Base-by-base conservation (phyloP, 2,888 invertebrate genomes). In the Tromatobia lineatoria region DNA sequence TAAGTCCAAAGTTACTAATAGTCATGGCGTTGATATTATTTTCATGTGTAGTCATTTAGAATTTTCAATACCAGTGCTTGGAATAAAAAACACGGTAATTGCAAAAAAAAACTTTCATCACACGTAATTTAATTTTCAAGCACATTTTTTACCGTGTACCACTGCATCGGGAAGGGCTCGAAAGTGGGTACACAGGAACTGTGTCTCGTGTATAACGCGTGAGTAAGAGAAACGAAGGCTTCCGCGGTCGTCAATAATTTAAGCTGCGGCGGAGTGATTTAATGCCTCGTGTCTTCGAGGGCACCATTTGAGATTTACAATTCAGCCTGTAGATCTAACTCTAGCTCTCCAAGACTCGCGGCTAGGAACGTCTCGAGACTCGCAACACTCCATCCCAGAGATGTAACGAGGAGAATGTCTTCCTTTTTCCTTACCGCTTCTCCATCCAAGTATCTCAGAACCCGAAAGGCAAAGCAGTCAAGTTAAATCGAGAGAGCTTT, bases 241-340 rank as follows among this genome's bases (percentile, higher is more conserved):
- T 34, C 50, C 34, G 64, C 54, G 52, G 50, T 74, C 57, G 69
- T 85, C 76, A 83, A 85, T 85, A 83, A 85, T 85, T 85, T 78
- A 85, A 54, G 25, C 61, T 47, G 54, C 69, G 20, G 78, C 73
- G 54, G 76, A 82, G 82, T 85, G 82, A 82, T 82, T 82, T 82
- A 85, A 66, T 74, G 74, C 59, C 50, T 69, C 61, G 85, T 77
- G 74, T 80, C 77, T 82, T 69, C 70, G 74, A 57, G 47, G 74
- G 59, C 38, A 42, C 70, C 54, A 25, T 71, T 79, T 25, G 61
- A 54, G 71, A 79, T 79, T 79, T 71, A 71, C 78, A 71, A 79
- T 79, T 79, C 78, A 70, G 52, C 38, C 71, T 18, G 69, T 78
- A 71, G 64, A 79, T 79, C 78, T 42, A 70, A 52, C 71, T 64